Conservation (phyloP, 2,797 vertebrate species). For the Epinephelus malabaricus region DNA sequence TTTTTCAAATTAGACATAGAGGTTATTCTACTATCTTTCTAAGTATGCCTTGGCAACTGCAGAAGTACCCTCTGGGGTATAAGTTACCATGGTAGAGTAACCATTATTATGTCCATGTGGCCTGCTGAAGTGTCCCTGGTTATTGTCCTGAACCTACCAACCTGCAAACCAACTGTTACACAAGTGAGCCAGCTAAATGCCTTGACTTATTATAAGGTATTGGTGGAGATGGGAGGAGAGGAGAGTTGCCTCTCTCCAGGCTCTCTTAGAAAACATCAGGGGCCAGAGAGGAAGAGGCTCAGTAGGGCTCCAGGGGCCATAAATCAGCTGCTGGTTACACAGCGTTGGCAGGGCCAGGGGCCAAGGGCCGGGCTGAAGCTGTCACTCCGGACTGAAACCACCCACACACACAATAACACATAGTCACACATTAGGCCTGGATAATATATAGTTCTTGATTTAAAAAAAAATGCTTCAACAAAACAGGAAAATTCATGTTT, state of each 20-base stretch:
- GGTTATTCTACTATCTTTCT: background rate
- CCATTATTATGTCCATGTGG: background rate
- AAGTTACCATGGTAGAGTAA: background rate
- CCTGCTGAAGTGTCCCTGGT: conserved; percentile 9
- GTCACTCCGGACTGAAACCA: conserved; percentile 77
- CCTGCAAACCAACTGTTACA: conserved; percentile 40
- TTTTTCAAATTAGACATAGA: background rate
- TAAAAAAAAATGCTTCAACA: background rate
- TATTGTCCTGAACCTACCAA: conserved; percentile 3
- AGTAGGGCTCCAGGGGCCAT: conserved; percentile 87
- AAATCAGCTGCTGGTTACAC: conserved; percentile 91
- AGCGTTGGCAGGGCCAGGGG: conserved; percentile 76
- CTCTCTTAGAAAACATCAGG: conserved; percentile 91
- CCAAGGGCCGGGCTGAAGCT: conserved; percentile 72
- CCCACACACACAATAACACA: conserved; percentile 60
- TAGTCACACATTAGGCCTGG: conserved; percentile 23
- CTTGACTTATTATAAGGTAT: conserved; percentile 39
- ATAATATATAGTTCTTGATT: background rate
- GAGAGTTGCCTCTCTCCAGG: conserved; percentile 78
- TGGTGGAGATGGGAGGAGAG: conserved; percentile 40
- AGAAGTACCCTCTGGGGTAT: background rate
- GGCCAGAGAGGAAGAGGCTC: conserved; percentile 89
- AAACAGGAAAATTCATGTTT: background rate
- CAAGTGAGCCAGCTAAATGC: conserved; percentile 34
- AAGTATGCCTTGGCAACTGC: background rate